A percentile compares a stretch with the other conserved stretches of the same genome.
phyloP scores from a whole-genome alignment of 2,797 vertebrate genomes.

The Pseudochirops cupreus region DNA sequence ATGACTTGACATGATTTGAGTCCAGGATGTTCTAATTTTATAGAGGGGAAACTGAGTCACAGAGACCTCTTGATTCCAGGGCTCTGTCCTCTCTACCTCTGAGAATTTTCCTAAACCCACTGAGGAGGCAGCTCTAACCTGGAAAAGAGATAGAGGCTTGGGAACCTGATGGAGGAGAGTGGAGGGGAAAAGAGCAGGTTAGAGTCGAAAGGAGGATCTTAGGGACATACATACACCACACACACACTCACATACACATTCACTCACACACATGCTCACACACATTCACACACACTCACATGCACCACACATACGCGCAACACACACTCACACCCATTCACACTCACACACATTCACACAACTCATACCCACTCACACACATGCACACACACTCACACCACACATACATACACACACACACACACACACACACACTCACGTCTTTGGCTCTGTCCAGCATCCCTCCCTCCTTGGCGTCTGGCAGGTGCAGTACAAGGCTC shows the following conservation, averaged over 20 bases:
- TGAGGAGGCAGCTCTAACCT: neutral
- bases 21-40: neutral
- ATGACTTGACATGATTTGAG: neutral
- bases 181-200: neutral
- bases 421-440: neutral
- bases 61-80: neutral
- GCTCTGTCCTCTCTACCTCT: neutral
- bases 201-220: neutral
- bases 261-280: too few species aligned
- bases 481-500: neutral
- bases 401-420: too few species aligned
- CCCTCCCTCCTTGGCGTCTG: neutral
- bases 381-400: too few species aligned
- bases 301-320: too few species aligned
- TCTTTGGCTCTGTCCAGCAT: neutral
- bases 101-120: neutral
- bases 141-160: neutral
- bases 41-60: neutral
- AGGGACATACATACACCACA: neutral
- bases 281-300: too few species aligned
- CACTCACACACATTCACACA: too few species aligned
- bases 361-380: too few species aligned
- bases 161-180: neutral
- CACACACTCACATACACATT: too few species aligned
- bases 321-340: too few species aligned